Conservation (phyloP, 2,797 vertebrate genomes). For the Chromobotia macracanthus region DNA sequence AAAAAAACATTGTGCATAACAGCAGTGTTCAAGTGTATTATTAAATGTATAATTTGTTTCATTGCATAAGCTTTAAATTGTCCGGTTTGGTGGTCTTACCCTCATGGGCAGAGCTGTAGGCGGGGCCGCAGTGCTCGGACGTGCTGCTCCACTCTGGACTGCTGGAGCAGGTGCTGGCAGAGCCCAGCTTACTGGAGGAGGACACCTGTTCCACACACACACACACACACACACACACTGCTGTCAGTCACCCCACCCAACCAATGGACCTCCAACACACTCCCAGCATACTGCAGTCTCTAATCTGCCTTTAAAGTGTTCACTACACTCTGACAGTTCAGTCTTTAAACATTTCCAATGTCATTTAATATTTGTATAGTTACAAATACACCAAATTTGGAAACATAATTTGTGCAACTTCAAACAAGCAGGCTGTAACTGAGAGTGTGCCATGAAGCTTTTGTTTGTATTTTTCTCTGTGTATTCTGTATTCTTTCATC, state of each 20-base stretch:
- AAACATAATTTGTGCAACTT: neutral
- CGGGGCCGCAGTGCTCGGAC: slow-evolving; percentile 77
- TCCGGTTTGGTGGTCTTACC: slow-evolving; percentile 71
- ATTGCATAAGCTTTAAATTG: neutral
- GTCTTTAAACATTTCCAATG: neutral
- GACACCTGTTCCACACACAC: slow-evolving; percentile 77
- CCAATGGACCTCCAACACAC: slow-evolving; percentile 16
- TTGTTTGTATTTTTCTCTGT: neutral
- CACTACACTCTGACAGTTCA: neutral
- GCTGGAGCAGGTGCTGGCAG: slow-evolving; percentile 93
- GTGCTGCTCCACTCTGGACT: slow-evolving; percentile 94
- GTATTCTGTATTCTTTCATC: neutral
- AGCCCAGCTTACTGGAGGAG: slow-evolving; percentile 85
- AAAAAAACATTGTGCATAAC: no score
- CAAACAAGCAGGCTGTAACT: no score
- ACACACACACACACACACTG: slow-evolving; percentile 56
- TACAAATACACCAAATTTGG: no score
- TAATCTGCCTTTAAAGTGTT: neutral
- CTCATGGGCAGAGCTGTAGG: slow-evolving; percentile 71
- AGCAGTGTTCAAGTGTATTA: neutral
- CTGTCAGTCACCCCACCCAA: slow-evolving; percentile 71
- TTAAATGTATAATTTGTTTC: neutral
- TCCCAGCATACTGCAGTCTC: neutral
- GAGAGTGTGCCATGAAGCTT: no score
- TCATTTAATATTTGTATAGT: no score